Evolutionary conservation across 2,888 invertebrate genomes (phyloP), one percentile per base, ranked within the genome.

Genomic region (Azorinus chamasolen): DNA sequence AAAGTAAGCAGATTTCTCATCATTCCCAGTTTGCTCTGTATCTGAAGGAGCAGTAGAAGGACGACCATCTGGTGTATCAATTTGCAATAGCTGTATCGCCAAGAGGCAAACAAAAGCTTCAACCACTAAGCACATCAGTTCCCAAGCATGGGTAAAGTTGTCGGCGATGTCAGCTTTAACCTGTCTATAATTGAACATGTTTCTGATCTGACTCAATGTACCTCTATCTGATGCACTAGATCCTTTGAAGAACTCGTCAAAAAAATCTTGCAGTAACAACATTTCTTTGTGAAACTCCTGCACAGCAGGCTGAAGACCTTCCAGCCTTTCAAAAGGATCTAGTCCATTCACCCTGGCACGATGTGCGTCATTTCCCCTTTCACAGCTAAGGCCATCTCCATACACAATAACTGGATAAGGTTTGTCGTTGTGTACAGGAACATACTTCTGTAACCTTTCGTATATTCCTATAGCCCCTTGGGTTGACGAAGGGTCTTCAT

Each of bases 251-350:
- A 73, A 80, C 2, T 43, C 57, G n/a, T 72, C 69, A 62, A 27
- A 80, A 27, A 65, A 66, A 22, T 80, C 75, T 43, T 79, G 64
- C 16, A 76, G 45, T 1, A 77, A 55, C 12, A 80, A 14, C 69
- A 69, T 76, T 51, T 76, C 73, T 43, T 80, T 75, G 55, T 76
- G 72, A 46, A 80, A 80, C 55, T 76, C 75, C 46, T 80, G 80
- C 12, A 54, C 57, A 41, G 68, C 59, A 25, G 80, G 76, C 53
- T 79, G 50, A 10, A 73, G 27, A 4, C 69, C 73, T 39, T 72
- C 76, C 0, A 75, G 48, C 32, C 76, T 41, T n/a, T 72, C 79
- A 41, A 45, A 25, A 10, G 54, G 48, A 12, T 50, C 45, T 6
- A 75, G 37, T 14, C 72, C 69, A 55, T 68, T 72, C 18, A 27